Percentiles rank a stretch among this genome's conserved stretches.
These are phyloP conservation scores for Pterocles gutturalis DNA, from an alignment of 2,113 vertebrate genomes.

Conservation along the genomic window DNA sequence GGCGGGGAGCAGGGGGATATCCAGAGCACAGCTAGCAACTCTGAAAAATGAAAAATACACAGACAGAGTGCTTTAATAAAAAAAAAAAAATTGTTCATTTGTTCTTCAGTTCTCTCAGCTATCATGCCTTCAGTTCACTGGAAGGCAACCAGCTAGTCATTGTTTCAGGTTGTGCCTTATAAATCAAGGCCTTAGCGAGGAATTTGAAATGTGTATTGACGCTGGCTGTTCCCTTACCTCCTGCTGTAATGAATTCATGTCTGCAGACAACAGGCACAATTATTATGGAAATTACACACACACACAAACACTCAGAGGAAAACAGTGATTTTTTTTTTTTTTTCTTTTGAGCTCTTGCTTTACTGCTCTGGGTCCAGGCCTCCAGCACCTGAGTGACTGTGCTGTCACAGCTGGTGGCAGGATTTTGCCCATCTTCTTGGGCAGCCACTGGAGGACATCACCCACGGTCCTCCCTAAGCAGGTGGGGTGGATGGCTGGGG, in stretches of 20 bases:
- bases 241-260: conserved; percentile 62
- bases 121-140: background rate
- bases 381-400: background rate
- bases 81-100: background rate
- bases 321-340: background rate
- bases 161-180: conserved; percentile 21
- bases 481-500: accelerated
- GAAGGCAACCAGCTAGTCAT: background rate
- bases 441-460: background rate
- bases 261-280: conserved; percentile 65
- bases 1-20: background rate
- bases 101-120: background rate
- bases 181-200: conserved; percentile 8
- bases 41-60: background rate
- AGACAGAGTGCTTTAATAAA: background rate
- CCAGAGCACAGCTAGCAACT: background rate
- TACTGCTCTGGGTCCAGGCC: background rate
- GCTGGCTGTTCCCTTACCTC: conserved; percentile 43
- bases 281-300: conserved; percentile 51
- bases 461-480: accelerated
- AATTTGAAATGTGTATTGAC: conserved; percentile 4
- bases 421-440: background rate
- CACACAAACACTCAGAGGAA: conserved; percentile 22
- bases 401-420: background rate
- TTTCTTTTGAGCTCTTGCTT: background rate